A percentile compares a stretch with the other conserved stretches of the same genome.
phyloP scores from a whole-genome alignment of 2,888 invertebrate genomes.

The Lacanobia wlatinum region DNA sequence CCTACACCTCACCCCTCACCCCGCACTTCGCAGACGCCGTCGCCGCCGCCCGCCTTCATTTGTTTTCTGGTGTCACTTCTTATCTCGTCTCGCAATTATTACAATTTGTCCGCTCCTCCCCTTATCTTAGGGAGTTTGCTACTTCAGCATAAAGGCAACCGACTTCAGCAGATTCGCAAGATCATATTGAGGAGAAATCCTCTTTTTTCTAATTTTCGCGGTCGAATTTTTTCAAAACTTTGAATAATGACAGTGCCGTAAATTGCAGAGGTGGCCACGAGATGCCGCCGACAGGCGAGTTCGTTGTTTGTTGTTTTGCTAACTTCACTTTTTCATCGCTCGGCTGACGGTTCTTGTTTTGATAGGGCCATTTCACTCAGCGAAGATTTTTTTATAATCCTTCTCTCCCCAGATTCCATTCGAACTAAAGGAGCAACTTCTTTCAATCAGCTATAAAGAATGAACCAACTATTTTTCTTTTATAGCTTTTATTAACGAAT shows the following conservation, averaged over 20 bases:
- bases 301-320: constrained; percentile 83
- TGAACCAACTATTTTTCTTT: constrained; percentile 56
- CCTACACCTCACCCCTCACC: constrained; percentile 67
- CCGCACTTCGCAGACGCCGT: constrained; percentile 66
- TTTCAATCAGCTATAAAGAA: constrained; percentile 68
- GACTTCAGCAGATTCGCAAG: constrained; percentile 88
- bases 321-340: constrained; percentile 84
- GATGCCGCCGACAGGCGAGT: constrained; percentile 79
- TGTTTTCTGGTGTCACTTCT: constrained; percentile 91
- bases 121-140: constrained; percentile 89
- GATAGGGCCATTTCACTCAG: constrained; percentile 78
- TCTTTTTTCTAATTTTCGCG: constrained; percentile 82
- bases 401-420: constrained; percentile 58
- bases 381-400: constrained; percentile 67
- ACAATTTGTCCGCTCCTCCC: constrained; percentile 91
- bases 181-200: constrained; percentile 85
- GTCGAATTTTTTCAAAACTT: constrained; percentile 83
- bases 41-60: constrained; percentile 86
- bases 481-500: constrained; percentile 19
- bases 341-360: constrained; percentile 78
- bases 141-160: constrained; percentile 88
- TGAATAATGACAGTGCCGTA: constrained; percentile 86
- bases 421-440: constrained; percentile 64
- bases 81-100: constrained; percentile 91
- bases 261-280: constrained; percentile 84